These are phyloP conservation scores for Nyctalus aviator DNA, from an alignment of 2,797 vertebrate species.

Conservation along the genomic window DNA sequence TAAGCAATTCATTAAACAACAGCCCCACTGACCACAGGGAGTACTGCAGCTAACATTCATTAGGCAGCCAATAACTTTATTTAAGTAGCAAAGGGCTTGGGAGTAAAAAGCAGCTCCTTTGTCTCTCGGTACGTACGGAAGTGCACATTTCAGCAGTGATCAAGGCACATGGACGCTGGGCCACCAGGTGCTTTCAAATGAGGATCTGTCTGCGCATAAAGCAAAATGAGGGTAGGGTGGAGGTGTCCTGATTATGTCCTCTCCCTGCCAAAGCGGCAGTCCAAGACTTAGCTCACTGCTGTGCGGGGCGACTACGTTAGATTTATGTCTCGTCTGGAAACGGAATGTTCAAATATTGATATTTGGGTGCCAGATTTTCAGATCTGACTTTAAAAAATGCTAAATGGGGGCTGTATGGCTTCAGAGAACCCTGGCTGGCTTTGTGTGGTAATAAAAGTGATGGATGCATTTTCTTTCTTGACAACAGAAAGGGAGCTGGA, in stretches of 20 bases:
- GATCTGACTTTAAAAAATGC: slow-evolving; percentile 79
- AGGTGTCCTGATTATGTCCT: slow-evolving; percentile 69
- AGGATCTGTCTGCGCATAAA: slow-evolving; percentile 63
- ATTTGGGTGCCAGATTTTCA: slow-evolving; percentile 82
- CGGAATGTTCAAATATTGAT: slow-evolving; percentile 81
- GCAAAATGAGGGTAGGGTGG: slow-evolving; percentile 54
- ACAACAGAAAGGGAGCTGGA: slow-evolving; percentile 72
- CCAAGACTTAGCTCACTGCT: slow-evolving; percentile 81
- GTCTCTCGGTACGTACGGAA: slow-evolving; percentile 76
- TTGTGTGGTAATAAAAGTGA: slow-evolving; percentile 82
- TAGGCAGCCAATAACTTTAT: slow-evolving; percentile 90
- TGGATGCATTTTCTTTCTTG: slow-evolving; percentile 75
- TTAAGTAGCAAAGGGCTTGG: slow-evolving; percentile 86
- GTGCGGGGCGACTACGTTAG: slow-evolving; percentile 40
- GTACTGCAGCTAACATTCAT: slow-evolving; percentile 90
- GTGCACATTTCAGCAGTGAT: slow-evolving; percentile 75
- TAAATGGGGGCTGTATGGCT: slow-evolving; percentile 70
- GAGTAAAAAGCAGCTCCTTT: slow-evolving; percentile 83
- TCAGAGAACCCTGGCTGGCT: slow-evolving; percentile 79
- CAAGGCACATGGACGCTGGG: slow-evolving; percentile 73
- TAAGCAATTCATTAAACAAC: slow-evolving; percentile 94
- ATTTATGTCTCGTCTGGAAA: slow-evolving; percentile 83
- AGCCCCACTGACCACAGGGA: slow-evolving; percentile 91
- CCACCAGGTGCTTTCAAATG: slow-evolving; percentile 71
- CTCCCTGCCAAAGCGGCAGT: slow-evolving; percentile 76